phyloP scores from a whole-genome alignment of 1,140 invertebrate species.

The Drosophila ohnishii region DNA sequence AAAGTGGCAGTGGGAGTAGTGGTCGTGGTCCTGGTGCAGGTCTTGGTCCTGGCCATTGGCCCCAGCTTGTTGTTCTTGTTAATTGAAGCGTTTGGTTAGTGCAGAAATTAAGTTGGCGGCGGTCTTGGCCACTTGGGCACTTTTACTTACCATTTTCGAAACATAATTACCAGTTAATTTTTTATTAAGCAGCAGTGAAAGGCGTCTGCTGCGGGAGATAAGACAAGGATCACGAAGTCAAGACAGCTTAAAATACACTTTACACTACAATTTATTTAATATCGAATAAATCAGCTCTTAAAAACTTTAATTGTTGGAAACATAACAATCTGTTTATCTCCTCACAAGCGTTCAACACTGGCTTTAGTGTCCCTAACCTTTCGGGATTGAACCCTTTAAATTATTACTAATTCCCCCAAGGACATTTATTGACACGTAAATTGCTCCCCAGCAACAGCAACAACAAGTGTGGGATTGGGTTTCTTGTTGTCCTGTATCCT shows the following conservation, averaged over 20 bases:
- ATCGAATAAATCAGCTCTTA: neutral
- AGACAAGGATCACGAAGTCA: neutral
- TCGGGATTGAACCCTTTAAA: conserved; percentile 23
- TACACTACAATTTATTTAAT: neutral
- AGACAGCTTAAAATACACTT: neutral
- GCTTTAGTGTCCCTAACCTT: conserved; percentile 1
- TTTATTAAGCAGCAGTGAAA: conserved; percentile 47
- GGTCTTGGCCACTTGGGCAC: conserved; percentile 38
- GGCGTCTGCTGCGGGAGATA: conserved; percentile 9
- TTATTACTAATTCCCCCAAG: conserved; percentile 40
- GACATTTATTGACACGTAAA: conserved; percentile 59
- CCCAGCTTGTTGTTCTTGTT: conserved; percentile 68
- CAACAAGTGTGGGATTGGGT: conserved; percentile 33
- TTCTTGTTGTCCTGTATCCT: conserved; percentile 14
- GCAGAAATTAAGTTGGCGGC: conserved; percentile 70
- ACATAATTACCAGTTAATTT: conserved; percentile 75
- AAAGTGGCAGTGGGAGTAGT: conserved; percentile 36
- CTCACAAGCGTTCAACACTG: neutral
- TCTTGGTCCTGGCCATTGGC: conserved; percentile 49
- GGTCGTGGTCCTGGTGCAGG: neutral
- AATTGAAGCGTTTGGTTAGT: conserved; percentile 74
- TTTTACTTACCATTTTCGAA: conserved; percentile 41
- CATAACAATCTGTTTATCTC: conserved; percentile 10
- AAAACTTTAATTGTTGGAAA: conserved; percentile 13
- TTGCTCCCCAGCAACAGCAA: conserved; percentile 32